phyloP scores from a whole-genome alignment of 2,113 vertebrate species.

The Cheilinus undulatus region DNA sequence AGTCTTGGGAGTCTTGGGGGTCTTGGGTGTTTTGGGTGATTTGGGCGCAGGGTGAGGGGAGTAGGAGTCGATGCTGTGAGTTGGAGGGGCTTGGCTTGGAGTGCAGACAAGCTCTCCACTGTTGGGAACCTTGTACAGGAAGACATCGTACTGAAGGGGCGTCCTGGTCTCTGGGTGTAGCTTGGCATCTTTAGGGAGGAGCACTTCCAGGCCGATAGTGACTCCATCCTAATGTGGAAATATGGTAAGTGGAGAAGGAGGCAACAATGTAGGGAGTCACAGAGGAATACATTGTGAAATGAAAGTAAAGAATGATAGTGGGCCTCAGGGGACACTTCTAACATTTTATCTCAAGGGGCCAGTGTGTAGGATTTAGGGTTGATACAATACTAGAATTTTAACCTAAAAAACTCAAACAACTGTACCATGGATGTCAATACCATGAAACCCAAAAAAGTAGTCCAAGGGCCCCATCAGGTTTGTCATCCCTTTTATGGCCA shows the following conservation, averaged over 20 bases:
- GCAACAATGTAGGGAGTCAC: constrained; percentile 56
- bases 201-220: constrained; percentile 84
- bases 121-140: constrained; percentile 80
- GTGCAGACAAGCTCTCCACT: constrained; percentile 53
- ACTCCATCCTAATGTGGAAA: constrained; percentile 80
- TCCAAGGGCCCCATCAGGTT: too few relatives aligned
- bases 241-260: constrained; percentile 56
- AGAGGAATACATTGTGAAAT: constrained; percentile 29
- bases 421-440: too few relatives aligned
- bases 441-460: too few relatives aligned
- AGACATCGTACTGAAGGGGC: constrained; percentile 81
- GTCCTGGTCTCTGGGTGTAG: constrained; percentile 67
- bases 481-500: too few relatives aligned
- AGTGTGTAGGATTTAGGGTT: not conserved
- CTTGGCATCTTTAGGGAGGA: constrained; percentile 83
- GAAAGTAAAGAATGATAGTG: constrained; percentile 9
- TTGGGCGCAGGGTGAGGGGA: constrained; percentile 56
- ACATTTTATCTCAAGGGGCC: not conserved
- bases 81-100: constrained; percentile 21
- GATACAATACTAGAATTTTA: too few relatives aligned
- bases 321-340: not conserved
- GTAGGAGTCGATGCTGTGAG: constrained; percentile 42
- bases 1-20: constrained; percentile 55
- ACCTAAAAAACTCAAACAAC: too few relatives aligned
- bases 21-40: constrained; percentile 65